Conservation (phyloP, 2,113 vertebrate species). For the Chamaetylas fuelleborni region DNA sequence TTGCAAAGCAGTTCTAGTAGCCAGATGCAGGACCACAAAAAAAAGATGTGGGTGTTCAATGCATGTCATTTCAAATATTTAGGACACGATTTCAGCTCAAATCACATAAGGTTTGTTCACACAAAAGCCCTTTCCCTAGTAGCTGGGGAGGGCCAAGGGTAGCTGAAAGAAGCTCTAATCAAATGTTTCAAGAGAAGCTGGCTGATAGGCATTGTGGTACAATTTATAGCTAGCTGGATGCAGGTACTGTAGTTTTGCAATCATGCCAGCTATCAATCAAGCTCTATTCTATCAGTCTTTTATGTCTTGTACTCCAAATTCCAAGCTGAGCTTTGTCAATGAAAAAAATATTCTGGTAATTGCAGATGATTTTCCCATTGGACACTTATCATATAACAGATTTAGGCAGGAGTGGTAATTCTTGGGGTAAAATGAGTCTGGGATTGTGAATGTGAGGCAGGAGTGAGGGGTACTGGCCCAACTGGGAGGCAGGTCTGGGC, state of each 20-base stretch:
- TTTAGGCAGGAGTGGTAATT: background rate
- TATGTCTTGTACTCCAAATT: conserved; percentile 40
- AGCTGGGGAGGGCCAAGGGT: conserved; percentile 46
- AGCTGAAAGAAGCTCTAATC: conserved; percentile 56
- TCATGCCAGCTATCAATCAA: conserved; percentile 66
- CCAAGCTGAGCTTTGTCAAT: background rate
- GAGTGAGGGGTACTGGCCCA: background rate
- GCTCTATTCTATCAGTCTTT: conserved; percentile 59
- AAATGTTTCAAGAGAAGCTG: conserved; percentile 56
- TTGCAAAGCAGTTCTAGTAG: background rate
- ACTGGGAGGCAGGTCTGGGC: background rate
- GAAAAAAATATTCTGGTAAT: conserved; percentile 28
- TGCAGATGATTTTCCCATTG: conserved; percentile 15
- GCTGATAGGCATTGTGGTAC: conserved; percentile 37
- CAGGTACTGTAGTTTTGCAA: conserved; percentile 62
- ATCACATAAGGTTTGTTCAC: background rate
- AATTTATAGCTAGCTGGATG: conserved; percentile 58
- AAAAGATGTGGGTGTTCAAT: conserved; percentile 4
- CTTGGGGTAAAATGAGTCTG: background rate
- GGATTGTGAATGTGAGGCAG: background rate
- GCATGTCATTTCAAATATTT: conserved; percentile 47
- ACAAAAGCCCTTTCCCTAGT: conserved; percentile 47
- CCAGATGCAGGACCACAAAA: background rate
- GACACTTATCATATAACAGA: background rate
- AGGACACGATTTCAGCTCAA: conserved; percentile 26